phyloP scores from a whole-genome alignment of 2,113 vertebrate genomes.

The Columbina picui region DNA sequence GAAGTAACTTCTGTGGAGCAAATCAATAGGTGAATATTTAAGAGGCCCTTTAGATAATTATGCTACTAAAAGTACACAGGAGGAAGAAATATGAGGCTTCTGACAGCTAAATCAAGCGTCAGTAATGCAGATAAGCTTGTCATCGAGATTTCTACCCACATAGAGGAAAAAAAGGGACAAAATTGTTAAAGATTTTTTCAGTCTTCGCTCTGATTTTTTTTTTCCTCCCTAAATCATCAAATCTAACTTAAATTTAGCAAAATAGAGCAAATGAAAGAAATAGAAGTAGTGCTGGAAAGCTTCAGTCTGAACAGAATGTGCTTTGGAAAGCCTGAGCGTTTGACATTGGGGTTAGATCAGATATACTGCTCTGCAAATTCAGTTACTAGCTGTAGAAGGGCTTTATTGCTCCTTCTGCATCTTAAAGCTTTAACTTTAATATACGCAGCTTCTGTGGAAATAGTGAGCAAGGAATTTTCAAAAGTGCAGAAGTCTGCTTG shows the following conservation, averaged over 20 bases:
- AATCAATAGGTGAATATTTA: constrained; percentile 51
- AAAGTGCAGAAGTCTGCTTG: not conserved
- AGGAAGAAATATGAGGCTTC: not conserved
- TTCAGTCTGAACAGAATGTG: not conserved
- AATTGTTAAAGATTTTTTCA: not conserved
- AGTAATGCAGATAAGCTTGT: constrained; percentile 36
- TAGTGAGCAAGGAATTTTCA: not conserved
- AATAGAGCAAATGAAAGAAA: constrained; percentile 17
- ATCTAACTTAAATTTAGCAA: not conserved
- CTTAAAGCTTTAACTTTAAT: not conserved
- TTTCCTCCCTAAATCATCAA: not conserved
- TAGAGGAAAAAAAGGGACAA: not conserved
- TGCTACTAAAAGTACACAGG: constrained; percentile 3
- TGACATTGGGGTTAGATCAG: constrained; percentile 20
- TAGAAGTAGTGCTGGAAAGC: not conserved
- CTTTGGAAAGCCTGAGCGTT: not conserved
- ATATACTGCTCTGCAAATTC: not conserved
- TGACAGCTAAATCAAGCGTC: constrained; percentile 9
- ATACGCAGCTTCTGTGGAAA: not conserved
- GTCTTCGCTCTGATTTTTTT: not conserved
- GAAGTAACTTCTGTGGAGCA: not conserved
- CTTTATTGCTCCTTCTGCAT: not conserved
- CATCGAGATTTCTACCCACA: not conserved
- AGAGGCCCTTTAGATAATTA: constrained; percentile 40
- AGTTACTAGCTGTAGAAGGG: not conserved